phyloP scores from a whole-genome alignment of 2,797 vertebrate genomes.

The Hozukius guyotensis region DNA sequence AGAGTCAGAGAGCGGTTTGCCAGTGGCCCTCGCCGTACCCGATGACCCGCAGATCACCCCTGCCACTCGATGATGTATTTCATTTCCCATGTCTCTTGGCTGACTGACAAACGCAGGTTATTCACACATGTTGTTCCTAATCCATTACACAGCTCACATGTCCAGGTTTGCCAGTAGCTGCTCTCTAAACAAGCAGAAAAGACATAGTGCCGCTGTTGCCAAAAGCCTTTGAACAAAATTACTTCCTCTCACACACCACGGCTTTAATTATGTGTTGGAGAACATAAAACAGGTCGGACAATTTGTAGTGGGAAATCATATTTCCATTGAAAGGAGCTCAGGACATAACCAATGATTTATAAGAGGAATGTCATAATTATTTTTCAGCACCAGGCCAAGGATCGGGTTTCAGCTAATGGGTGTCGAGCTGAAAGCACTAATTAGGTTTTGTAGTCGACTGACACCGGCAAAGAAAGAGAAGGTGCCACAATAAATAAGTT shows the following conservation, averaged over 20 bases:
- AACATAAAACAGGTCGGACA: conserved; percentile 94
- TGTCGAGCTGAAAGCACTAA: conserved; percentile 91
- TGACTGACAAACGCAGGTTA: conserved; percentile 70
- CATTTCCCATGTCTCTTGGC: conserved; percentile 65
- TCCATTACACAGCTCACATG: conserved; percentile 79
- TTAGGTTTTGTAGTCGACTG: conserved; percentile 91
- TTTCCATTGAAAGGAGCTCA: conserved; percentile 89
- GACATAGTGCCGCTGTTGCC: conserved; percentile 86
- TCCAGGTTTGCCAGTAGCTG: conserved; percentile 84
- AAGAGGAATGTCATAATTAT: conserved; percentile 93
- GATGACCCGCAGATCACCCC: conserved; percentile 68
- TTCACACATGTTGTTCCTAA: conserved; percentile 79
- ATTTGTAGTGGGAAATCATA: conserved; percentile 97
- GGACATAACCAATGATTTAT: conserved; percentile 95
- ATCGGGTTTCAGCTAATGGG: conserved; percentile 90
- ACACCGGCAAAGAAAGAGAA: conserved; percentile 86
- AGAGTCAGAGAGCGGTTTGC: conserved; percentile 63
- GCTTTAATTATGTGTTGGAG: conserved; percentile 95
- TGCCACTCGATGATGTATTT: conserved; percentile 66
- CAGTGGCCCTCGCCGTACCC: conserved; percentile 50
- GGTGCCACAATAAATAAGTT: conserved; percentile 92
- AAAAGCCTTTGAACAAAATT: conserved; percentile 94
- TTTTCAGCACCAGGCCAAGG: conserved; percentile 84
- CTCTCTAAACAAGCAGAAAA: conserved; percentile 82
- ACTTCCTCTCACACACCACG: conserved; percentile 92